phyloP scores from a whole-genome alignment of 2,113 vertebrate genomes.

The Microtus montanus region DNA sequence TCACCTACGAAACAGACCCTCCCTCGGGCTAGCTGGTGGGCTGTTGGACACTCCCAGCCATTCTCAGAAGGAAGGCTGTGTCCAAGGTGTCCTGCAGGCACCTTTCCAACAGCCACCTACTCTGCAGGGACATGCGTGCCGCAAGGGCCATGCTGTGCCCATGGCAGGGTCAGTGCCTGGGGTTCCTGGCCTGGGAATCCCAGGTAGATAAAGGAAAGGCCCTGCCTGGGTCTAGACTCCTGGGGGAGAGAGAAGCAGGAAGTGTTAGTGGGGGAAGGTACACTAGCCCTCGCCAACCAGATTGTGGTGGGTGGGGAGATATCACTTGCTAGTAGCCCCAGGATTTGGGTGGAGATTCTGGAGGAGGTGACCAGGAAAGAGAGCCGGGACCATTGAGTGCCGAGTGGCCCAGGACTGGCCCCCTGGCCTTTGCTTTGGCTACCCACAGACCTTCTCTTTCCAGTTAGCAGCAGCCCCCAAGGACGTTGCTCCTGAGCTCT shows the following conservation, averaged over 20 bases:
- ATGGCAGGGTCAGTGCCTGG: background rate
- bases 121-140: background rate
- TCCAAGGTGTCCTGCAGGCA: background rate
- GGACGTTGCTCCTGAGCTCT: background rate
- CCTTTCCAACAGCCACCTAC: background rate
- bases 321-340: background rate
- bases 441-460: background rate
- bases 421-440: background rate
- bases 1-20: background rate
- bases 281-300: constrained; percentile 26
- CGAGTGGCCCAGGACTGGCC: background rate
- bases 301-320: constrained; percentile 39
- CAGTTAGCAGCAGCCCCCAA: background rate
- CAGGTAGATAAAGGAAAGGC: background rate
- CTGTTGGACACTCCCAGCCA: background rate
- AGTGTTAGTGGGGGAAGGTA: constrained; percentile 24
- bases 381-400: background rate
- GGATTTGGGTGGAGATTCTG: constrained; percentile 53
- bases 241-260: background rate
- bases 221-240: background rate
- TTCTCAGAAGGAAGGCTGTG: constrained; percentile 45
- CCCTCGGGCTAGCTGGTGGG: background rate
- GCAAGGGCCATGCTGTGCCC: background rate
- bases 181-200: background rate
- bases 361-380: background rate